Base-by-base conservation (phyloP, 1,140 invertebrate species). In the Melanaphis sacchari region DNA sequence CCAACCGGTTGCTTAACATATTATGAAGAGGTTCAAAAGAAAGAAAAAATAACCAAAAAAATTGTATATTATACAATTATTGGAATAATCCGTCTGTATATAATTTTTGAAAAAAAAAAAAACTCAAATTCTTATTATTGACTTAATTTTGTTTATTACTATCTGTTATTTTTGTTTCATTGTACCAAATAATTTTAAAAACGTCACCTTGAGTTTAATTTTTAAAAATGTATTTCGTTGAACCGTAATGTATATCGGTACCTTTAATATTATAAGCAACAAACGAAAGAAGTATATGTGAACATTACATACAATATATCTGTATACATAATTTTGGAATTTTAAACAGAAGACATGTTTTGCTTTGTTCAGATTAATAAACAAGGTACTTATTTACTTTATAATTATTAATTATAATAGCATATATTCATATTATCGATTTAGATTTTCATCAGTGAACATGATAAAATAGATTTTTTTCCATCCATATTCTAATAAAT, bases 1-100 rank as follows among this genome's bases (percentile, higher is more conserved):
- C 82, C 40, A n/a, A 87, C 84, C 84, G 84, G 84, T 87, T n/a
- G 84, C 6, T 87, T 87, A 87, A 87, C 43, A 43, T 87, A 87
- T 87, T 87, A n/a, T n/a, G 41, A 26, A 5, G 11, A 31, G 41
- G n/a, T 43, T 26, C n/a, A 15, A 41, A 85, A 82, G 8, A 59
- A 59, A 59, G 9, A 59, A 59, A 59, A 31, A 38, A n/a, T 46
- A 87, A 87, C 40, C 40, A 43, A 43, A 43, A 87, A 18, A 43
- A 87, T 46, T 43, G 41, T n/a, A 31, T 41, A 41, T 26, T 87
- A 46, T n/a, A 31, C 40, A 84, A 26, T 40, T 40, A 84, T 84
- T 40, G 82, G 24, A 84, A 40, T 26, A 40, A 84, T 76, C 59
- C 31, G n/a, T 18, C 59, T 26, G 41, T 7, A 6, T 82, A 40